Conservation (phyloP, 2,113 vertebrate genomes). For the Crocuta crocuta region DNA sequence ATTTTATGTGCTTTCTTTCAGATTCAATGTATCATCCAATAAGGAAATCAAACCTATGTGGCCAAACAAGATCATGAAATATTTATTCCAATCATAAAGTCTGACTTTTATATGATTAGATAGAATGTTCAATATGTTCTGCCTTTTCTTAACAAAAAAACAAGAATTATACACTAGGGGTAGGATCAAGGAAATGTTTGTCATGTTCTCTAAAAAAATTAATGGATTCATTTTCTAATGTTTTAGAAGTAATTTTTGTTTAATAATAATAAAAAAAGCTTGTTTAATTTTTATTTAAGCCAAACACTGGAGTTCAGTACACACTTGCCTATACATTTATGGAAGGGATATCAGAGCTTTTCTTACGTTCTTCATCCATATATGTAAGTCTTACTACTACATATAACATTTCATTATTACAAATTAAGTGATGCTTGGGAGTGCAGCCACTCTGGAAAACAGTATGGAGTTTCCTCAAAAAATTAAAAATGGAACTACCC, state of each 20-base stretch:
- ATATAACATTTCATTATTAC: background rate
- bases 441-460: too few species aligned
- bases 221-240: background rate
- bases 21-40: background rate
- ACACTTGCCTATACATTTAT: background rate
- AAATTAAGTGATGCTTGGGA: background rate
- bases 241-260: background rate
- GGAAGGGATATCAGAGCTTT: too few species aligned
- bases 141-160: background rate
- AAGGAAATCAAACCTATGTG: background rate
- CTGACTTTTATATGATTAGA: background rate
- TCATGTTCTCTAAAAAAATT: background rate
- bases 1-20: background rate
- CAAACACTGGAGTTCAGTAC: background rate
- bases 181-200: background rate
- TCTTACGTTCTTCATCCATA: background rate
- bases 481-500: too few species aligned
- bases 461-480: too few species aligned
- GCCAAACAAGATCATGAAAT: background rate
- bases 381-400: background rate
- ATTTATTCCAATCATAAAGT: background rate
- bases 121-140: background rate
- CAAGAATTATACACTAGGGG: background rate
- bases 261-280: background rate
- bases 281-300: background rate